Base-by-base conservation (phyloP, 2,888 invertebrate genomes). In the Cephus spinipes region DNA sequence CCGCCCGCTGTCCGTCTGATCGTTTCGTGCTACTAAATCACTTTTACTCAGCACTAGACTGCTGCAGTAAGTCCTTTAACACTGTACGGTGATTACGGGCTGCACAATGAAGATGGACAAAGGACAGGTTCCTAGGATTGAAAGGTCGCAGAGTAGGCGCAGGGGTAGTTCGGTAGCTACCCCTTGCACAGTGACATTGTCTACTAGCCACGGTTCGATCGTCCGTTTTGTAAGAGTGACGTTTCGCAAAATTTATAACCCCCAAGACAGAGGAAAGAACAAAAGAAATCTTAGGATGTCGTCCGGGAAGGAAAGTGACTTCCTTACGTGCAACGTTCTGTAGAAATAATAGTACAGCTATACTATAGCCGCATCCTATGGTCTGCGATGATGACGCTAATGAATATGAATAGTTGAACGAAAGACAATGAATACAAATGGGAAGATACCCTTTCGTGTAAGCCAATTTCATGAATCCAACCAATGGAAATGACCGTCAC, bases 11-110 rank as follows among this genome's bases (percentile, higher is more conserved):
- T 80, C 80, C 80, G 80, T n/a, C 79, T 75, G 80, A 79, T 78
- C 78, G 78, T 85, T 82, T 80, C 83, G 78, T 78, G 80, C 77
- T 76, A 80, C 78, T 87, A 86, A 85, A 87, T 85, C 85, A 86
- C 80, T 83, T 81, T 82, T 76, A 78, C 69, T 78, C 73, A 23
- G 23, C 78, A 36, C 32, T 68, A 68, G 68, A 79, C 80, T 81
- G 77, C 82, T 69, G 80, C 75, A 33, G 35, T 71, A 71, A 33
- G 31, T 71, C 71, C 71, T 30, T 71, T 71, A 71, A 71, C 35
- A 30, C 74, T 34, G 33, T 33, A 77, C 79, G 81, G 80, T 82
- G 84, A 84, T 85, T 82, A 85, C 83, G 85, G 83, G 77, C 55
- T 76, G 23, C 69, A n/a, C 78, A 76, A 85, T 85, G 79, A 80